Percentiles rank a stretch among this genome's conserved stretches.
Conservation (phyloP, 2,113 vertebrate species). For the Hyperoodon ampullatus region DNA sequence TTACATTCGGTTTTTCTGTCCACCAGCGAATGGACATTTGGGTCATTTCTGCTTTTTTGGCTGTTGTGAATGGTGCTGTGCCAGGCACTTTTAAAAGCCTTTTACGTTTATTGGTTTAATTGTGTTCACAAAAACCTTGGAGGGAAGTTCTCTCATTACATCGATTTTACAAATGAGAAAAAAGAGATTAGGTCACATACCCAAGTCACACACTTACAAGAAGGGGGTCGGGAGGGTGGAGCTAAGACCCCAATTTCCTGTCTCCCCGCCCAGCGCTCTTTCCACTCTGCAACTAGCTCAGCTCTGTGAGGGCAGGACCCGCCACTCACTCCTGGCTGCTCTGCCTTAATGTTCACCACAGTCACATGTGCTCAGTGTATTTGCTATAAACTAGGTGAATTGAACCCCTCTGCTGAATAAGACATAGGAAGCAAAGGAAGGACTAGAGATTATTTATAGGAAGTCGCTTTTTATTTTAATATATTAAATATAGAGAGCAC, state of each 20-base stretch:
- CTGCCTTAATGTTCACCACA: not conserved
- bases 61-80: not conserved
- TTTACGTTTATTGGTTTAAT: not conserved
- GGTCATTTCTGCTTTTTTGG: not conserved
- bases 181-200: not conserved
- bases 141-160: not conserved
- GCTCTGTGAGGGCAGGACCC: not conserved
- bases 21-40: not conserved
- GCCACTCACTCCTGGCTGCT: accelerated
- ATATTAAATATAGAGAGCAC: not conserved
- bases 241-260: not conserved
- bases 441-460: not conserved
- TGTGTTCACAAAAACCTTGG: not conserved
- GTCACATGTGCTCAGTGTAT: not conserved
- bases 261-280: not conserved
- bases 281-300: not conserved
- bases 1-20: not conserved
- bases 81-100: not conserved
- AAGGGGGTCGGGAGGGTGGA: not conserved
- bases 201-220: not conserved
- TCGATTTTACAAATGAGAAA: not conserved
- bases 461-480: not conserved
- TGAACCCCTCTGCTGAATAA: not conserved
- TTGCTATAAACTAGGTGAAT: not conserved
- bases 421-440: not conserved